A percentile compares a stretch with the other conserved stretches of the same genome.
Evolutionary conservation across 2,888 invertebrate species (phyloP).

Genomic region (Ectobius pallidus): DNA sequence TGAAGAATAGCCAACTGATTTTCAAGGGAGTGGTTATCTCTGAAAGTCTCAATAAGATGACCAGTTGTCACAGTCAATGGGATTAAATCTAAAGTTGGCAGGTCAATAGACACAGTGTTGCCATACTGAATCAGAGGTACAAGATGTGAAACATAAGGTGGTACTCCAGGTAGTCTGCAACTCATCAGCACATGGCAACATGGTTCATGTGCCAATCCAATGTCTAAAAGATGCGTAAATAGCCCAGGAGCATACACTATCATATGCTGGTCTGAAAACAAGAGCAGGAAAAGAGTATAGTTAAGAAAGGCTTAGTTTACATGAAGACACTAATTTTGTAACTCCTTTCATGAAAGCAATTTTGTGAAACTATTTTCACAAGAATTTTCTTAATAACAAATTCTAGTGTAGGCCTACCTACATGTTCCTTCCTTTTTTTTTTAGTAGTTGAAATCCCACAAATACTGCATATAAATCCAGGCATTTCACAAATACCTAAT

Average conservation of each 20-base stretch:
- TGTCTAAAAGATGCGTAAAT: slow-evolving; percentile 85
- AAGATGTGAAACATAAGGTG: slow-evolving; percentile 66
- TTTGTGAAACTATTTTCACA: too few relatives aligned
- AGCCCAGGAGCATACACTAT: slow-evolving; percentile 82
- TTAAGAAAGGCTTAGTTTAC: too few relatives aligned
- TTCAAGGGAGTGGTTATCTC: slow-evolving; percentile 58
- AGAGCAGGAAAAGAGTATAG: too few relatives aligned
- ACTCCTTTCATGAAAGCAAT: too few relatives aligned
- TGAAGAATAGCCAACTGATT: slow-evolving; percentile 82
- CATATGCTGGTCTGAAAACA: slow-evolving; percentile 73
- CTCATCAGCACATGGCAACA: slow-evolving; percentile 76
- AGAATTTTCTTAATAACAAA: too few relatives aligned
- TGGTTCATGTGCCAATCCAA: slow-evolving; percentile 83
- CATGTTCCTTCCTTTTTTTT: too few relatives aligned
- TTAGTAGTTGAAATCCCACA: too few relatives aligned
- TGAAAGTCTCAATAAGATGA: slow-evolving; percentile 57
- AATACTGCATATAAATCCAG: too few relatives aligned
- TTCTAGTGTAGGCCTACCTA: too few relatives aligned
- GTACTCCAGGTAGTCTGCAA: slow-evolving; percentile 63
- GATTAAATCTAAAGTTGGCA: slow-evolving; percentile 75
- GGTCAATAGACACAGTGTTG: slow-evolving; percentile 58
- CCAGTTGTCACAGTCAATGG: slow-evolving; percentile 68
- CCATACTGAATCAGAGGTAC: slow-evolving; percentile 63
- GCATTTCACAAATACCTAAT: too few relatives aligned
- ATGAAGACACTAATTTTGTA: too few relatives aligned